Base-by-base conservation (phyloP, 2,113 vertebrate species). In the Sterna hirundo region DNA sequence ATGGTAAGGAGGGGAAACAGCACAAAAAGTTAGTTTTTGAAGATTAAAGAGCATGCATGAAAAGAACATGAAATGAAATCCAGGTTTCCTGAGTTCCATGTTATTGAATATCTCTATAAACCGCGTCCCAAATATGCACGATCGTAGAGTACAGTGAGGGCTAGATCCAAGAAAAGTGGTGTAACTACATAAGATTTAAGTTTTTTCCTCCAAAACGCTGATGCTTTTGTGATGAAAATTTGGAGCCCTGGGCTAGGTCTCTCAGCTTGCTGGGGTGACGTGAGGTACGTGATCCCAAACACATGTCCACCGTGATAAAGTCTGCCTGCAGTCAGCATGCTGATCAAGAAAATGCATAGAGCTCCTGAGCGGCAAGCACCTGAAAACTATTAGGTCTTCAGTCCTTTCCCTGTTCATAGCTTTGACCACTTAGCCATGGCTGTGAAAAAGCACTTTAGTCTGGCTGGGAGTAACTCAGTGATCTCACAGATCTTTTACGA, bases 101-200 rank as follows among this genome's bases (percentile, higher is more conserved):
- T 30, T 75, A 17, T 27, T 61, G 36, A 54, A 58, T 36, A 58
- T 15, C 7, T 62, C 6, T 32, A 15, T 49, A 46, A 25, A 32
- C 5, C 15, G 1, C 7, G 4, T 2, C 1, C 2, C 62, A 29
- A 66, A 78, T 58, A 60, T 13, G 3, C 3, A 14, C 52, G 4
- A 42, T 54, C 7, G 4, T 68, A 83, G 52, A 77, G 15, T 44
- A 30, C 9, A 25, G 8, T 10, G 25, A 57, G 21, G 23, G 16
- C 9, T 62, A 66, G 30, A 46, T 68, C 5, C 15, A 71, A 71
- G 16, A 54, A 78, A 62, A 91, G 8, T 11, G 1, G 7, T 77
- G 11, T 16, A 14, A 66, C 51, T 40, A 20, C 18, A 84, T 2
- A 4, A 74, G 5, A 58, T 36, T 22, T 71, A 32, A 0, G 2